Percentiles rank a stretch among this genome's conserved stretches.
Evolutionary conservation across 2,113 vertebrate genomes (phyloP).

Genomic region (Notechis scutatus): DNA sequence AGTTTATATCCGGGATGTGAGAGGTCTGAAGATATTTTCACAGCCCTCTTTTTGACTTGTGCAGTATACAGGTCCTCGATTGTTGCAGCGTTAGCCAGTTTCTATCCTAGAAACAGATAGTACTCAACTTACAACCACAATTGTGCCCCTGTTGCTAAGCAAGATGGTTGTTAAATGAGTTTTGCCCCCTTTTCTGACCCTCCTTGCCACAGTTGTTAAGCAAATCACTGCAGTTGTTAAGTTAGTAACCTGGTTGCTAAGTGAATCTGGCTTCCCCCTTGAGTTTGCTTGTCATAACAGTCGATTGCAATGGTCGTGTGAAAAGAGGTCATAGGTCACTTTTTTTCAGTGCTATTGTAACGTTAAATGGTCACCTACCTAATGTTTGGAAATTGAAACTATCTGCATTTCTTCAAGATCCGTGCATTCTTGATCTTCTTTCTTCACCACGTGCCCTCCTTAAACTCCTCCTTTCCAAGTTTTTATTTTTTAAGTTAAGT

Average conservation of each 20-base stretch:
- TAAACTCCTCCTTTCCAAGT: neutral
- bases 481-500: neutral
- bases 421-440: neutral
- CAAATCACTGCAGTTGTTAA: neutral
- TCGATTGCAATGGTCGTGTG: neutral
- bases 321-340: neutral
- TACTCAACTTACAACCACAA: neutral
- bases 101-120: neutral
- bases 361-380: neutral
- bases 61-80: no score
- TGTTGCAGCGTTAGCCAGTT: neutral
- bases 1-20: no score
- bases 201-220: neutral
- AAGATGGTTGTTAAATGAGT: neutral
- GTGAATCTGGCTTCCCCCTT: neutral
- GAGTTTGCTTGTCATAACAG: neutral
- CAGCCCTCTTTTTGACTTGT: no score
- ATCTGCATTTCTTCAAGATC: neutral
- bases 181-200: neutral
- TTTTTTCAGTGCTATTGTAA: neutral
- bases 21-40: no score
- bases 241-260: neutral
- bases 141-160: neutral
- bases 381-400: neutral
- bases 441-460: neutral